Percentiles rank a stretch among this genome's conserved stretches.
These are phyloP conservation scores for Drosophila albomicans DNA, from an alignment of 1,140 invertebrate genomes.

Conservation along the genomic window DNA sequence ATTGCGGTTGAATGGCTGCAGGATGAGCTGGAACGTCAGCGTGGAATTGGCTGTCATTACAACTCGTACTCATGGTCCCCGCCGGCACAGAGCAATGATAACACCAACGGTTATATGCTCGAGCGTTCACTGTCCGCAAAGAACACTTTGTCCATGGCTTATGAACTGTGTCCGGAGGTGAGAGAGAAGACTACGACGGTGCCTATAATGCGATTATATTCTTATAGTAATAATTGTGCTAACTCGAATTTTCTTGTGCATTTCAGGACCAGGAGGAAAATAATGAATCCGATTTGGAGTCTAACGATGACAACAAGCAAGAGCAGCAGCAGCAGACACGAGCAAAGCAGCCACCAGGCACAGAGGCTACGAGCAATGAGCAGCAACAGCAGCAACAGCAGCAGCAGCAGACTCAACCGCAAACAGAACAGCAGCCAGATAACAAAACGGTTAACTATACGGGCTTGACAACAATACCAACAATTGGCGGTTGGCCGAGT, in stretches of 20 bases:
- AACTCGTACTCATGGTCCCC: constrained; percentile 96
- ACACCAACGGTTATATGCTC: constrained; percentile 97
- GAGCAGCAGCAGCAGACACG: constrained; percentile 44
- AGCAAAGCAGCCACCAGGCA: constrained; percentile 24
- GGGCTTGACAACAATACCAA: constrained; percentile 37
- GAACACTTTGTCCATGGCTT: constrained; percentile 94
- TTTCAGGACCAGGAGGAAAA: constrained; percentile 81
- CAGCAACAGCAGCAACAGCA: constrained; percentile 28
- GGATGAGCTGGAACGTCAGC: constrained; percentile 93
- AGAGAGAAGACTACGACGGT: constrained; percentile 68
- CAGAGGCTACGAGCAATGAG: background rate
- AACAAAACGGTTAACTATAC: constrained; percentile 49
- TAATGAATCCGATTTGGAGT: constrained; percentile 82
- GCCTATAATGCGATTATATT: constrained; percentile 19
- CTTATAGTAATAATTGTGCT: background rate
- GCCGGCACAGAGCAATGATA: constrained; percentile 97
- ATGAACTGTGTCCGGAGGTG: constrained; percentile 93
- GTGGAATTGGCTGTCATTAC: constrained; percentile 88
- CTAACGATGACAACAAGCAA: constrained; percentile 73
- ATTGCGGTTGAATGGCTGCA: constrained; percentile 96
- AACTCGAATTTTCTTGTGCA: constrained; percentile 10
- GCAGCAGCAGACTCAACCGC: background rate
- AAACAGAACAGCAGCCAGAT: constrained; percentile 33
- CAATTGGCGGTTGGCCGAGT: constrained; percentile 60
- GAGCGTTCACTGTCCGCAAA: constrained; percentile 97